Percentiles rank a stretch among this genome's conserved stretches.
phyloP scores from a whole-genome alignment of 2,113 vertebrate species.

The Odobenus rosmarus region DNA sequence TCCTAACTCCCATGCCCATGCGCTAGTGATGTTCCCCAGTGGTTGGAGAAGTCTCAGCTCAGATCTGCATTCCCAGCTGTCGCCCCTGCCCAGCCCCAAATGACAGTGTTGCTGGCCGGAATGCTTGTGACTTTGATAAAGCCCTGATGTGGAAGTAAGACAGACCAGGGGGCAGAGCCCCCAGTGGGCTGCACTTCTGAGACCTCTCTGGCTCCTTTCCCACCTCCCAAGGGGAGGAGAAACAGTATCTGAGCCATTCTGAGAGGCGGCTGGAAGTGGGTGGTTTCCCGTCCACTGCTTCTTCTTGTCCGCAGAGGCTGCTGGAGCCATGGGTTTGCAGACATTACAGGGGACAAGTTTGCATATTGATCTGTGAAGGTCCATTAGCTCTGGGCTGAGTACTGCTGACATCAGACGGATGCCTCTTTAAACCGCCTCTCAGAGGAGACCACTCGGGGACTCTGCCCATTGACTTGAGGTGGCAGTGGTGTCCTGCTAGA shows the following conservation, averaged over 20 bases:
- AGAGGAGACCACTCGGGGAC: slow-evolving; percentile 89
- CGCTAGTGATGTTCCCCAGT: background rate
- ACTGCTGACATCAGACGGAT: slow-evolving; percentile 92
- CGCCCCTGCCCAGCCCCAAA: slow-evolving; percentile 1
- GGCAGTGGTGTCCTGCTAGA: slow-evolving; percentile 85
- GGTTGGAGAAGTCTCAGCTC: background rate
- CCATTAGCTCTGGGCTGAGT: slow-evolving; percentile 90
- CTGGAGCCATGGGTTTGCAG: slow-evolving; percentile 42
- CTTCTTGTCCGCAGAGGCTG: slow-evolving; percentile 26
- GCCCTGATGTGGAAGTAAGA: slow-evolving; percentile 70
- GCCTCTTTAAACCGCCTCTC: slow-evolving; percentile 91
- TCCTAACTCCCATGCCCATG: background rate
- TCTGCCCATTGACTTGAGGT: slow-evolving; percentile 87
- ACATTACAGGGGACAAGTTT: slow-evolving; percentile 83
- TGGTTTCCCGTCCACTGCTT: background rate
- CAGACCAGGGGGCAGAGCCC: background rate
- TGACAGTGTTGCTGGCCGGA: slow-evolving; percentile 57
- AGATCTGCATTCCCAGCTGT: background rate
- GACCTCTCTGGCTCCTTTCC: background rate
- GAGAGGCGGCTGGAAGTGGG: background rate
- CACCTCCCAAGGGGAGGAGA: fast-evolving
- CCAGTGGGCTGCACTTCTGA: slow-evolving; percentile 57
- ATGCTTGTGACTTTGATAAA: slow-evolving; percentile 64
- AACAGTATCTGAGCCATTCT: background rate
- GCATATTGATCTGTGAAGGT: slow-evolving; percentile 92